Evolutionary conservation across 35 echinoderm and acorn worm species (phyloP).

Genomic region (Chiridota heheva): DNA sequence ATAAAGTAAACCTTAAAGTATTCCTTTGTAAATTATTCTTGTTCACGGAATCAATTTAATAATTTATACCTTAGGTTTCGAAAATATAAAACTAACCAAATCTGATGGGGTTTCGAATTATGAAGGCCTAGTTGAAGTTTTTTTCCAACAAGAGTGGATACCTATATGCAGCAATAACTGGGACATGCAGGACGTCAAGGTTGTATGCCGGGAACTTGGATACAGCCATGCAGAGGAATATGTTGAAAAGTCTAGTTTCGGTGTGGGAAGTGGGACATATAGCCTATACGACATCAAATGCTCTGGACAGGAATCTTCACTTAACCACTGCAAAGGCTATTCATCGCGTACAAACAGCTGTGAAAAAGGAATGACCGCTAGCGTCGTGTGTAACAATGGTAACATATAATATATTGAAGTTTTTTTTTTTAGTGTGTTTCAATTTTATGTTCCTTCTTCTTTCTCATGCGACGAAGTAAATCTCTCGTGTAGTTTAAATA

Average conservation of each 20-base stretch:
- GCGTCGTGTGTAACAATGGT: too few species aligned
- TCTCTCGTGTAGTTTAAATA: background rate
- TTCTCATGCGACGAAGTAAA: background rate
- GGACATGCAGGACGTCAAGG: background rate
- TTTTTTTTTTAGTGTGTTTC: background rate
- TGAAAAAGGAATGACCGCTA: too few species aligned
- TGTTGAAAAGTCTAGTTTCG: background rate
- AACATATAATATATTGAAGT: background rate
- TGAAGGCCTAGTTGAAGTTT: background rate
- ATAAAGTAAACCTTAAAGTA: too few species aligned
- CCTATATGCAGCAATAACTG: background rate
- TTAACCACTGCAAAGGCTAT: background rate
- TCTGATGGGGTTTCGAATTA: too few species aligned
- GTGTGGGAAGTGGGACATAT: background rate
- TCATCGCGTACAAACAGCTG: background rate
- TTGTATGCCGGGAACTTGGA: slow-evolving; percentile 32
- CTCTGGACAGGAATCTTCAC: background rate
- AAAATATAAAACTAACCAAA: too few species aligned
- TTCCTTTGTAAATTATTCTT: too few species aligned
- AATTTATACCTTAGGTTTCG: too few species aligned
- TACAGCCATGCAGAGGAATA: too few species aligned
- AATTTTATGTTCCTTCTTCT: background rate
- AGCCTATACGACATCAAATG: background rate
- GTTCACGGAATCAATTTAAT: too few species aligned
- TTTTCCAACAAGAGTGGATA: background rate